phyloP scores from a whole-genome alignment of 2,888 invertebrate genomes.

The Lasiommata megera region DNA sequence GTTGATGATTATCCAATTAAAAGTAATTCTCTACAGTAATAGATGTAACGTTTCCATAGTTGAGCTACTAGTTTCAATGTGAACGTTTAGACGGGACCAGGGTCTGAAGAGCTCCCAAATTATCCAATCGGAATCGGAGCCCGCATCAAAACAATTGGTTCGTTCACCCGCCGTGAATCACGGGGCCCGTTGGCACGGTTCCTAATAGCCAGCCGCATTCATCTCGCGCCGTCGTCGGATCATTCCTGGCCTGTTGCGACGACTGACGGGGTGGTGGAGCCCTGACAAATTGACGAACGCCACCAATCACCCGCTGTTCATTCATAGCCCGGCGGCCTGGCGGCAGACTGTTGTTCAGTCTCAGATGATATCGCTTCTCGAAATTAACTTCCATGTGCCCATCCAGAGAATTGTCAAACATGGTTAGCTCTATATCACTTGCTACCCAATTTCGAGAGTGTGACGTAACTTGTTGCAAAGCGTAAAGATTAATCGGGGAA shows the following conservation, averaged over 20 bases:
- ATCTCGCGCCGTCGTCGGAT: slow-evolving; percentile 74
- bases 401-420: no score
- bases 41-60: neutral
- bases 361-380: neutral
- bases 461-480: no score
- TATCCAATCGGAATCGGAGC: slow-evolving; percentile 63
- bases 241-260: slow-evolving; percentile 72
- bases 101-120: slow-evolving; percentile 36
- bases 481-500: no score
- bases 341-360: neutral
- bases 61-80: neutral
- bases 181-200: slow-evolving; percentile 69
- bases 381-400: neutral
- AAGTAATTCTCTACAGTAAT: no score
- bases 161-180: slow-evolving; percentile 73
- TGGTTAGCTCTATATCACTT: no score
- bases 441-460: no score
- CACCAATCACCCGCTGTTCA: slow-evolving; percentile 39
- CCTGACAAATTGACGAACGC: slow-evolving; percentile 74
- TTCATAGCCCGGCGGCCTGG: slow-evolving; percentile 23
- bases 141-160: slow-evolving; percentile 78
- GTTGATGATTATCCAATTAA: no score
- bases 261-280: slow-evolving; percentile 71
- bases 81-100: slow-evolving; percentile 17
- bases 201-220: slow-evolving; percentile 76